phyloP scores from a whole-genome alignment of 2,113 vertebrate genomes.

The Galeopterus variegatus region DNA sequence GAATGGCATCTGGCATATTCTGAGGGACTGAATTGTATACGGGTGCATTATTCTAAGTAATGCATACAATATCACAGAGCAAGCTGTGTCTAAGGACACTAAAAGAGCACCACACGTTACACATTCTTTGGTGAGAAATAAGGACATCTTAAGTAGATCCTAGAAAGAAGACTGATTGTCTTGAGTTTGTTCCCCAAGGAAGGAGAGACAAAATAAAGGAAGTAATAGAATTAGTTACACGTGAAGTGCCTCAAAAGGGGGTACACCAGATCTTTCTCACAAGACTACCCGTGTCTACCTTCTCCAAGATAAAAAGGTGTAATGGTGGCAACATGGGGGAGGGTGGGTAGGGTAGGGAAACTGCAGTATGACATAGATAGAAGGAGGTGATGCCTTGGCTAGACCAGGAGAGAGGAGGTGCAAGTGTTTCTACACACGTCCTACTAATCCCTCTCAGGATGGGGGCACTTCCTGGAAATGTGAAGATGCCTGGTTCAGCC shows the following conservation, averaged over 20 bases:
- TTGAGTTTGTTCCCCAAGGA: neutral
- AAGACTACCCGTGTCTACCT: neutral
- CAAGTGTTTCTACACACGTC: neutral
- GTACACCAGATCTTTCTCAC: neutral
- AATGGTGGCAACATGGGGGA: neutral
- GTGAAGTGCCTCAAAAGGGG: neutral
- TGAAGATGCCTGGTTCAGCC: neutral
- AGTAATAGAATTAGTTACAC: neutral
- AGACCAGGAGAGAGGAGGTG: neutral
- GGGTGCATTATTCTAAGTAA: neutral
- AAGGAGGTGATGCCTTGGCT: neutral
- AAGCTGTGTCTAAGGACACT: neutral
- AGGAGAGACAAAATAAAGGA: constrained; percentile 4
- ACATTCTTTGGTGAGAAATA: neutral
- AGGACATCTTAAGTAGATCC: neutral
- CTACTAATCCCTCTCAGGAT: neutral
- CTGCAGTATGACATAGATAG: neutral
- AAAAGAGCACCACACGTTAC: neutral
- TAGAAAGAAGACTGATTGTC: neutral
- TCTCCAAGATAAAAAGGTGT: neutral
- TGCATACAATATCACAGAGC: neutral
- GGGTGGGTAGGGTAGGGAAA: neutral
- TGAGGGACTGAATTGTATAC: neutral
- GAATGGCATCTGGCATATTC: neutral
- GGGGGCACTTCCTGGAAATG: neutral